Conservation (phyloP, 2,797 vertebrate species). For the Gila robusta region DNA sequence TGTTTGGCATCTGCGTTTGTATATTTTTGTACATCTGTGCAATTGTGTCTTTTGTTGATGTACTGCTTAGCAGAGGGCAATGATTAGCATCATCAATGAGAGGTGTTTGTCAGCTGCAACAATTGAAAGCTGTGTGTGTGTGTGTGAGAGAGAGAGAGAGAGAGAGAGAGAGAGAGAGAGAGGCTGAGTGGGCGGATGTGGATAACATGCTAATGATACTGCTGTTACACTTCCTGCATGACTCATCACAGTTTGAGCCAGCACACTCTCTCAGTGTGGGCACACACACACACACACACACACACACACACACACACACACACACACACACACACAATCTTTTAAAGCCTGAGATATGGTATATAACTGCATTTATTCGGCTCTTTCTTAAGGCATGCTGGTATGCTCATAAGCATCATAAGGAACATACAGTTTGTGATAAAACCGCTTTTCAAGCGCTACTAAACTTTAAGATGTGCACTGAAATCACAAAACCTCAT, state of each 20-base stretch:
- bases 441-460: background rate
- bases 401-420: conserved; percentile 33
- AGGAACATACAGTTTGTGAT: background rate
- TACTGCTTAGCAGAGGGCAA: conserved; percentile 38
- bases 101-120: conserved; percentile 53
- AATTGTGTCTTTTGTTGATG: conserved; percentile 41
- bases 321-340: conserved; percentile 48
- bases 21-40: conserved; percentile 29
- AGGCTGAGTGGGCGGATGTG: conserved; percentile 76
- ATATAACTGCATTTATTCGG: conserved; percentile 40
- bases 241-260: conserved; percentile 78
- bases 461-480: background rate
- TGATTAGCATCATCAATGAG: conserved; percentile 55
- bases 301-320: conserved; percentile 47
- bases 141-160: conserved; percentile 60
- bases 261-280: conserved; percentile 74
- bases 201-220: conserved; percentile 81
- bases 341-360: conserved; percentile 32
- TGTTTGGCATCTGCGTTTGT: conserved; percentile 3
- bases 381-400: conserved; percentile 47
- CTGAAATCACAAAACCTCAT: background rate
- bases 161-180: conserved; percentile 66
- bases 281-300: conserved; percentile 35
- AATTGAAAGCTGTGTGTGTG: conserved; percentile 63
- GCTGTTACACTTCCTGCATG: conserved; percentile 76